Evolutionary conservation across 2,797 vertebrate species (phyloP).

Genomic region (Hydrocynus forskahlii): DNA sequence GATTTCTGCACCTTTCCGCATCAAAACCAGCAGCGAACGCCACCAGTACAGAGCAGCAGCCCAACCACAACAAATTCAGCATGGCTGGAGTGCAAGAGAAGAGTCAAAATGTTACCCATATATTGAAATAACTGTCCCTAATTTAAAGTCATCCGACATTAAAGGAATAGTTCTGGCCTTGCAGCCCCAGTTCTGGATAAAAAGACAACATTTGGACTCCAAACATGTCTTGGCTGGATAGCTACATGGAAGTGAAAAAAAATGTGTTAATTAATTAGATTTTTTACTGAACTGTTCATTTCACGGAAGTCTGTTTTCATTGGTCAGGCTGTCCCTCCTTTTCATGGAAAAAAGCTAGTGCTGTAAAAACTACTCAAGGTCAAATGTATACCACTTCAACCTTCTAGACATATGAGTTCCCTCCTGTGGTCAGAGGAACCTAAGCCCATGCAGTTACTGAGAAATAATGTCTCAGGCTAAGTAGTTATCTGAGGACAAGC

Average conservation of each 20-base stretch:
- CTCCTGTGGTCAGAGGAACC: background rate
- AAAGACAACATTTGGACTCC: no score
- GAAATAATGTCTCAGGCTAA: background rate
- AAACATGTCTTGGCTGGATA: no score
- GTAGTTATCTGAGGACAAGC: no score
- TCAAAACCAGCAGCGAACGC: conserved; percentile 47
- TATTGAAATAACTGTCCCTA: no score
- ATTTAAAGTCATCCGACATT: no score
- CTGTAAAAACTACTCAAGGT: conserved; percentile 5
- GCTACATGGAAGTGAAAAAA: no score
- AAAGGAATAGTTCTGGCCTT: no score
- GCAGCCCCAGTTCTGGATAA: background rate
- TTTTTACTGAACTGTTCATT: background rate
- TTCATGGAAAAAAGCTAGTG: background rate
- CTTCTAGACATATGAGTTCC: background rate
- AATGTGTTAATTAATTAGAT: no score
- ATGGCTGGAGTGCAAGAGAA: conserved; percentile 3
- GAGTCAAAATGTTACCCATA: background rate
- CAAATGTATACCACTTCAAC: background rate
- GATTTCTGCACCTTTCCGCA: conserved; percentile 55
- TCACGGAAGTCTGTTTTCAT: background rate
- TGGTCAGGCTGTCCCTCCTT: background rate
- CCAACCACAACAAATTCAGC: conserved; percentile 14
- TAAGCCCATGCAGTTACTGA: no score
- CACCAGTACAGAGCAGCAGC: background rate